phyloP scores from a whole-genome alignment of 2,888 invertebrate species.

The Melanostoma mellinum region DNA sequence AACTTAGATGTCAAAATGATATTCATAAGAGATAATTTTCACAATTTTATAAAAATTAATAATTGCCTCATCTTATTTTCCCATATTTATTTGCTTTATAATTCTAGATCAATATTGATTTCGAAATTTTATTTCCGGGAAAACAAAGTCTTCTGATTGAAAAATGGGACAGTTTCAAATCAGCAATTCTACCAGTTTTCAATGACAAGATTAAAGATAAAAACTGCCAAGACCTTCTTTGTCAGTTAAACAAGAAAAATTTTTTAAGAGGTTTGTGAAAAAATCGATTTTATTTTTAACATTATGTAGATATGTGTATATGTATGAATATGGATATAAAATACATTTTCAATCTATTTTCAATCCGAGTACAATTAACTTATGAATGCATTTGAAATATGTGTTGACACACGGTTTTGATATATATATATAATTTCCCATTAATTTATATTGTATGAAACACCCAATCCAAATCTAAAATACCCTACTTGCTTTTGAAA shows the following conservation, averaged over 20 bases:
- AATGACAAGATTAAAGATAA: slow-evolving; percentile 9
- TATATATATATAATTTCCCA: no score
- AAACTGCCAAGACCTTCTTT: slow-evolving; percentile 12
- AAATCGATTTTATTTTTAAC: neutral
- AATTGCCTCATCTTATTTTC: neutral
- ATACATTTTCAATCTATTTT: slow-evolving; percentile 3
- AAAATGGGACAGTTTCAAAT: slow-evolving; percentile 16
- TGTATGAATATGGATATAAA: no score
- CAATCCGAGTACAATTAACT: neutral
- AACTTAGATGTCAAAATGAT: neutral
- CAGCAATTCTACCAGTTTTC: slow-evolving; percentile 10
- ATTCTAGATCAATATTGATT: slow-evolving; percentile 25
- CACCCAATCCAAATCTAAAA: no score
- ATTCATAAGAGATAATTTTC: neutral
- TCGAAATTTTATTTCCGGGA: slow-evolving; percentile 11
- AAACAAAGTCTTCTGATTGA: slow-evolving; percentile 3
- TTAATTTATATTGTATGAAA: no score
- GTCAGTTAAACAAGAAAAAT: slow-evolving; percentile 8
- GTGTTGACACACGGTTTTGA: no score
- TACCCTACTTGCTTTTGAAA: no score
- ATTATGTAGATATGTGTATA: neutral
- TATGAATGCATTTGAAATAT: no score
- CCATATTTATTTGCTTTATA: slow-evolving; percentile 1
- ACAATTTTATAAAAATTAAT: neutral
- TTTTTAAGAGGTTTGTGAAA: slow-evolving; percentile 8